These are phyloP conservation scores for Alaudala cheleensis DNA, from an alignment of 2,113 vertebrate species.

Conservation along the genomic window DNA sequence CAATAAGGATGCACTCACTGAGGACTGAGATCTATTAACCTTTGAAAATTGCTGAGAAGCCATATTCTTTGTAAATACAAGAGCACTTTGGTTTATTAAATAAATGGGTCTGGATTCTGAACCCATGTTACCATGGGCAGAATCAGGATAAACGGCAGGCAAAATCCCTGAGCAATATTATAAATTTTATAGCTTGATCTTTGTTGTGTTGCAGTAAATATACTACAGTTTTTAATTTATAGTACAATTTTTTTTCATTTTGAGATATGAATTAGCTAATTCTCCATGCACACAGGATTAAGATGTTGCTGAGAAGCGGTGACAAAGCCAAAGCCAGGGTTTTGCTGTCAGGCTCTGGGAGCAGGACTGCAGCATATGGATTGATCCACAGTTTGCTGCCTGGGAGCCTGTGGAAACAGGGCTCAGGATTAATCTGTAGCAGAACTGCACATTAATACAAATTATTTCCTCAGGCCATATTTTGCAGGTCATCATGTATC, in stretches of 20 bases:
- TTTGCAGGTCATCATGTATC: not conserved
- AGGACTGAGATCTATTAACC: not conserved
- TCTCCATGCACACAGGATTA: not conserved
- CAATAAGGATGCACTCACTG: not conserved
- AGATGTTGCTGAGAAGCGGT: not conserved
- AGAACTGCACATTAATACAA: rapidly evolving
- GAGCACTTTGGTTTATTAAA: not conserved
- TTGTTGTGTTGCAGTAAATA: not conserved
- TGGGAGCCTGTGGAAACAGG: rapidly evolving
- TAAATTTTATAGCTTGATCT: not conserved
- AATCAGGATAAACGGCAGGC: not conserved
- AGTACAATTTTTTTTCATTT: not conserved
- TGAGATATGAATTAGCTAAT: not conserved
- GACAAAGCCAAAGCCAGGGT: not conserved
- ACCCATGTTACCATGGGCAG: not conserved
- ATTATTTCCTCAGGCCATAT: not conserved
- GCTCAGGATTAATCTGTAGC: not conserved
- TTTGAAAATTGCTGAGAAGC: not conserved
- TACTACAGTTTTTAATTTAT: not conserved
- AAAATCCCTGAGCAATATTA: not conserved
- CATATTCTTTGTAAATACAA: not conserved
- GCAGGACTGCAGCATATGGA: not conserved
- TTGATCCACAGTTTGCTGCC: not conserved
- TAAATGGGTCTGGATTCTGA: not conserved
- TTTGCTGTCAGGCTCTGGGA: not conserved